These are phyloP conservation scores for Alaudala cheleensis DNA, from an alignment of 2,113 vertebrate genomes.

Conservation along the genomic window DNA sequence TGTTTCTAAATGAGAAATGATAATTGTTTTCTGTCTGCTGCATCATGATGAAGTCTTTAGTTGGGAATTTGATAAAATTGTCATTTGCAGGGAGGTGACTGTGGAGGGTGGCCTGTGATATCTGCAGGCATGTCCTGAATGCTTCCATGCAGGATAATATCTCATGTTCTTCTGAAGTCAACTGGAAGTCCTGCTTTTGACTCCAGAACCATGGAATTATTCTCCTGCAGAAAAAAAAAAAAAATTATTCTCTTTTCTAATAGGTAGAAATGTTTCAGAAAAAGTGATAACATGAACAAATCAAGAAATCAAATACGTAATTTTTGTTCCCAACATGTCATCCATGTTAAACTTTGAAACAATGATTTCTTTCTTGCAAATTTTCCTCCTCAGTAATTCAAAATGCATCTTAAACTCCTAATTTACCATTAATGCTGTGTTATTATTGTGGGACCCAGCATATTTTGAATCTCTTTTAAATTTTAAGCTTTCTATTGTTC, in stretches of 20 bases:
- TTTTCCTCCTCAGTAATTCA: not conserved
- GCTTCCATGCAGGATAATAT: not conserved
- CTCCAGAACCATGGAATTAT: not conserved
- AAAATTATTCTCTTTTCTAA: not conserved
- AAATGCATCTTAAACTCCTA: not conserved
- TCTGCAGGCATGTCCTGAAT: not conserved
- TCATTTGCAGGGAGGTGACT: not conserved
- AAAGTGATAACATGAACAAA: not conserved
- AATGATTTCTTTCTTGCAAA: not conserved
- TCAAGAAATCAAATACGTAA: not conserved
- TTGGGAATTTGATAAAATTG: not conserved
- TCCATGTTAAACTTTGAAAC: not conserved
- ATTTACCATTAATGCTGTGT: not conserved
- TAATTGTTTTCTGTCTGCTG: not conserved
- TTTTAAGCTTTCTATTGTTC: not conserved
- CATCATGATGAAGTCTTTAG: not conserved
- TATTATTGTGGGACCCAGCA: not conserved
- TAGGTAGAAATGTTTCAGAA: not conserved
- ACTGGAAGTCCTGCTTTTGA: not conserved
- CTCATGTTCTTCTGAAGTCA: not conserved
- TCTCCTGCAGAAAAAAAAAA: not conserved
- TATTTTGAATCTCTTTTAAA: not conserved
- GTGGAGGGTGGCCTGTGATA: not conserved
- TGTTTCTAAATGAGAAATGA: not conserved
- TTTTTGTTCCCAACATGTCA: not conserved